phyloP scores from a whole-genome alignment of 2,888 invertebrate genomes.

The Orthosia cruda region DNA sequence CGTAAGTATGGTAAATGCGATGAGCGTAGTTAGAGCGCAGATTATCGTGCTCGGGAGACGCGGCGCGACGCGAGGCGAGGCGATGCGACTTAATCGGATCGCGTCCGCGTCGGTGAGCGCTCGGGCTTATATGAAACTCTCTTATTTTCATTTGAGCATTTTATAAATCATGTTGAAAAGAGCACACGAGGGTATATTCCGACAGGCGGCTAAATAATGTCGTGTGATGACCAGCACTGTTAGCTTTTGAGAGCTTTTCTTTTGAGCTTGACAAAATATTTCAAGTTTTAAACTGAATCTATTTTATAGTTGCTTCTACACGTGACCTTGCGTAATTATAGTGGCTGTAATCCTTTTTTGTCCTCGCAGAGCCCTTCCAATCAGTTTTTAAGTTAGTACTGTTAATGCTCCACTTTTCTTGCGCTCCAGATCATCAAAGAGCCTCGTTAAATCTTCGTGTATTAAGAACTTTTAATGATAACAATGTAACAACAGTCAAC shows the following conservation, averaged over 20 bases:
- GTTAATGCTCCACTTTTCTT: conserved; percentile 15
- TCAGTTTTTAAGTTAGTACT: conserved; percentile 11
- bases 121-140: conserved; percentile 1
- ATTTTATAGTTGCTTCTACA: not conserved
- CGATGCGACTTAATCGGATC: conserved; percentile 55
- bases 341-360: not conserved
- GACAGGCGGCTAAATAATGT: not conserved
- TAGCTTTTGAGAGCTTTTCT: not conserved
- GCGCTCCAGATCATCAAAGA: conserved; percentile 16
- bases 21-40: conserved; percentile 39
- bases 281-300: not conserved
- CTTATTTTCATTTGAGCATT: conserved; percentile 19
- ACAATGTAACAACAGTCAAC: conserved; percentile 11
- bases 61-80: conserved; percentile 1
- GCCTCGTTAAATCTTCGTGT: conserved; percentile 45
- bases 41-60: conserved; percentile 40
- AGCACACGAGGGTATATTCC: not conserved
- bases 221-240: not conserved
- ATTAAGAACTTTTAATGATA: conserved; percentile 44
- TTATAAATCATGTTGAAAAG: conserved; percentile 1
- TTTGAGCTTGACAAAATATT: not conserved
- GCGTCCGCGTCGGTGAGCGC: conserved; percentile 37
- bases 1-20: conserved; percentile 34
- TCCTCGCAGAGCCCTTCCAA: not conserved
- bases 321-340: not conserved